These are phyloP conservation scores for Rhincodon typus DNA, from an alignment of 2,797 vertebrate species.

Conservation along the genomic window DNA sequence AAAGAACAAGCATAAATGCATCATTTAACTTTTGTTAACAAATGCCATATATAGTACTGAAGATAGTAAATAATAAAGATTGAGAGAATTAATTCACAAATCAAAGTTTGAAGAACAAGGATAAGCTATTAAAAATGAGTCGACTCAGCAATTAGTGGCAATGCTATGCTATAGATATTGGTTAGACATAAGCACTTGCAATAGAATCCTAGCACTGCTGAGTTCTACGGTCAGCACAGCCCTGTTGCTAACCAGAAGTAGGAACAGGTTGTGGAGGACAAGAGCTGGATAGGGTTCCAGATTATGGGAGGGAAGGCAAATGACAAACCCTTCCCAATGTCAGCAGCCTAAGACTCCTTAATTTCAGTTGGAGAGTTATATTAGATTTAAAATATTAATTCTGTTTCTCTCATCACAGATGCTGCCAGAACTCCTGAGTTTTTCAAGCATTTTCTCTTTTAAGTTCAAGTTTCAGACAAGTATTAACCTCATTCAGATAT, in stretches of 20 bases:
- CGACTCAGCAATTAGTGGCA: not conserved
- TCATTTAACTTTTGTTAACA: conserved; percentile 7
- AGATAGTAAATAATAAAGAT: not conserved
- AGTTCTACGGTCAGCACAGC: not conserved
- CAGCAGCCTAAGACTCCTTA: not conserved
- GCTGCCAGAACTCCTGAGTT: too few species aligned
- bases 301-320: not conserved
- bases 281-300: not conserved
- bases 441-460: too few species aligned
- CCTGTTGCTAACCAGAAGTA: not conserved
- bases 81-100: not conserved
- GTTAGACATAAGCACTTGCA: not conserved
- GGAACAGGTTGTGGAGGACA: not conserved
- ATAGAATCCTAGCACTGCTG: not conserved
- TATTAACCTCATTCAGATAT: too few species aligned
- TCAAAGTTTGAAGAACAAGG: not conserved
- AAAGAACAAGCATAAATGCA: not conserved
- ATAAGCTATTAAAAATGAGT: not conserved
- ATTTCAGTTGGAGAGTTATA: not conserved
- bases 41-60: not conserved
- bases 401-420: too few species aligned
- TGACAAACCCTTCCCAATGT: not conserved
- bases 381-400: too few species aligned
- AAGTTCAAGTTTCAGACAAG: too few species aligned
- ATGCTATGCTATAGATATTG: not conserved